A percentile compares a stretch with the other conserved stretches of the same genome.
Conservation (phyloP, 2,888 invertebrate genomes). For the Amphipyra berbera region DNA sequence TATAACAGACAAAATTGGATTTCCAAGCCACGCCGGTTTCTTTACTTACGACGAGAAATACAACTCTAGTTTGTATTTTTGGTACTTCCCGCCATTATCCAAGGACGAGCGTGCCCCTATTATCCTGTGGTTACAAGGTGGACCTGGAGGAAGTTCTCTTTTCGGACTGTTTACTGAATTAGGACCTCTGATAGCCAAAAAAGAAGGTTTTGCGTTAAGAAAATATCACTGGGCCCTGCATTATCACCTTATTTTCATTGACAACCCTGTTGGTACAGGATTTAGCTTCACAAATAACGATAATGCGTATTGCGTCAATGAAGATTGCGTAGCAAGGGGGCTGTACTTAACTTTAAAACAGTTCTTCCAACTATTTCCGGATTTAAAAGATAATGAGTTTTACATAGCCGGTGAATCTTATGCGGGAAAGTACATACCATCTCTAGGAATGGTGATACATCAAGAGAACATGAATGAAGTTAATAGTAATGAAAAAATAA, state of each 20-base stretch:
- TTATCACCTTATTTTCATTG: slow-evolving; percentile 91
- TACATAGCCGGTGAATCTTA: slow-evolving; percentile 91
- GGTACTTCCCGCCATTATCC: slow-evolving; percentile 91
- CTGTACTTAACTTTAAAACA: slow-evolving; percentile 88
- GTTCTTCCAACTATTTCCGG: slow-evolving; percentile 90
- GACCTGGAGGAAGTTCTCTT: slow-evolving; percentile 89
- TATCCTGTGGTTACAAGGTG: slow-evolving; percentile 90
- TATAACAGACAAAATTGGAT: slow-evolving; percentile 75
- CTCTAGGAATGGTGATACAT: slow-evolving; percentile 88
- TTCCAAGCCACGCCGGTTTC: slow-evolving; percentile 90
- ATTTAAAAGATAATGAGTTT: slow-evolving; percentile 87
- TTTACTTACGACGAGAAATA: slow-evolving; percentile 90
- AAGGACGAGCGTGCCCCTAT: slow-evolving; percentile 82
- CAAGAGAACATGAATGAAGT: slow-evolving; percentile 76
- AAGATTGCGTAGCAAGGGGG: slow-evolving; percentile 88
- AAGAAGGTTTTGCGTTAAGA: slow-evolving; percentile 75
- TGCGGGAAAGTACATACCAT: slow-evolving; percentile 89
- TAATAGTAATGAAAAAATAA: slow-evolving; percentile 71
- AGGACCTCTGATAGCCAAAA: slow-evolving; percentile 88
- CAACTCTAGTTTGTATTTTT: slow-evolving; percentile 91
- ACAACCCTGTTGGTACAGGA: slow-evolving; percentile 91
- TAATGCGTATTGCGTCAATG: slow-evolving; percentile 88
- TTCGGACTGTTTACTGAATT: slow-evolving; percentile 90
- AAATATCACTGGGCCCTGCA: slow-evolving; percentile 90
- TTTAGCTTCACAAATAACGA: slow-evolving; percentile 91